Evolutionary conservation across 2,797 vertebrate species (phyloP).

Genomic region (Pangasius djambal): DNA sequence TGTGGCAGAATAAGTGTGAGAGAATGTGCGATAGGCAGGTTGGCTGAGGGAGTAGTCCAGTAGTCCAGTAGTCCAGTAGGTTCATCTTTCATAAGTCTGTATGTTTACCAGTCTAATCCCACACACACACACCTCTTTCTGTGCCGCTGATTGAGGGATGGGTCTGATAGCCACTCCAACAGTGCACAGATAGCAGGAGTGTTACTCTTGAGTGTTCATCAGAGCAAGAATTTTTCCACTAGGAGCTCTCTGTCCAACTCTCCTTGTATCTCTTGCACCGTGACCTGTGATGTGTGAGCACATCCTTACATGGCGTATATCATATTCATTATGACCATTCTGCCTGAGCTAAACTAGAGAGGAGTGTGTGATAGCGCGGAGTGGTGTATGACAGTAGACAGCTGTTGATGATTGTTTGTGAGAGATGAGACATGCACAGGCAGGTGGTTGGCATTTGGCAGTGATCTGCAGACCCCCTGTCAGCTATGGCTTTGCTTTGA

Average conservation of each 20-base stretch:
- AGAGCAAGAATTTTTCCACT: slow-evolving; percentile 25
- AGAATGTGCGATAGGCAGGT: neutral
- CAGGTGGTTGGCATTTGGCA: slow-evolving; percentile 23
- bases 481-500: neutral
- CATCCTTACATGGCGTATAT: slow-evolving; percentile 44
- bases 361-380: slow-evolving; percentile 21
- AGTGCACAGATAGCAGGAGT: slow-evolving; percentile 7
- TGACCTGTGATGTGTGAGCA: slow-evolving; percentile 22
- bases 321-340: slow-evolving; percentile 27
- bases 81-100: neutral
- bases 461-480: neutral
- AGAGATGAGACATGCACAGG: slow-evolving; percentile 26
- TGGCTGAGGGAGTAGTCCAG: neutral
- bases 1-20: neutral
- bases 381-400: slow-evolving; percentile 27
- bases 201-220: slow-evolving; percentile 14
- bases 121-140: neutral
- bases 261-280: neutral
- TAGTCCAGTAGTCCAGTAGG: neutral
- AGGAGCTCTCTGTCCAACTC: neutral
- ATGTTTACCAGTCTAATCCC: neutral
- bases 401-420: neutral
- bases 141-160: neutral
- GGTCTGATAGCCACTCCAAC: neutral
- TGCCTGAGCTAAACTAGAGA: slow-evolving; percentile 10